Percentiles rank a stretch among this genome's conserved stretches.
Evolutionary conservation across 2,113 vertebrate species (phyloP).

Genomic region (Carassius auratus): DNA sequence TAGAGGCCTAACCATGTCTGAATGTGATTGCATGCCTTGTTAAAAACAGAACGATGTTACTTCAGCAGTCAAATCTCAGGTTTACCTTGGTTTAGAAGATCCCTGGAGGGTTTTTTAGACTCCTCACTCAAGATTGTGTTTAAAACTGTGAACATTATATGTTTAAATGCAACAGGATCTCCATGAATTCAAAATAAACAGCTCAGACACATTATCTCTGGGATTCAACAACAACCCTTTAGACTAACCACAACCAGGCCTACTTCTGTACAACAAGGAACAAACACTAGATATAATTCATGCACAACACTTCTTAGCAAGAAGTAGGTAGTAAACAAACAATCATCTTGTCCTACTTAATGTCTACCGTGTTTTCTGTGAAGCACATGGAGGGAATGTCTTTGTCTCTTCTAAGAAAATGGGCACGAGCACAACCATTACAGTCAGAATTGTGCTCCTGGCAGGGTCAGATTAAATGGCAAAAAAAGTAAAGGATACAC

Average conservation of each 20-base stretch:
- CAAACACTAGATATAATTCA: too few relatives aligned
- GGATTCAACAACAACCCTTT: neutral
- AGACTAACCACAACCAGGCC: too few relatives aligned
- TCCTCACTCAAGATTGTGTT: neutral
- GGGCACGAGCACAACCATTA: conserved; percentile 17
- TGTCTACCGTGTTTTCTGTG: neutral
- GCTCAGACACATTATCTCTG: neutral
- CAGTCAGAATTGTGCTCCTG: neutral
- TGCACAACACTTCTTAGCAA: too few relatives aligned
- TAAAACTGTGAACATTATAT: neutral
- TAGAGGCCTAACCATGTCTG: conserved; percentile 2
- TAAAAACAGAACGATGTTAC: neutral
- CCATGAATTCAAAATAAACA: neutral
- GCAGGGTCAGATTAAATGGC: conserved; percentile 16
- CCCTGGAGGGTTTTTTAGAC: neutral
- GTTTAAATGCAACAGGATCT: neutral
- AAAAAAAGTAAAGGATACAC: conserved; percentile 12
- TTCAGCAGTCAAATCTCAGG: conserved; percentile 15
- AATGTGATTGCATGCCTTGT: neutral
- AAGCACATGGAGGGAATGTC: conserved; percentile 8
- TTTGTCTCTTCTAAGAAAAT: neutral
- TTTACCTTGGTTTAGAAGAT: neutral
- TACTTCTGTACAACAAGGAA: too few relatives aligned
- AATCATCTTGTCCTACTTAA: conserved; percentile 10
- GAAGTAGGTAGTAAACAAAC: too few relatives aligned